Conservation (phyloP, 2,797 vertebrate genomes). For the Coracias cyanogaster region DNA sequence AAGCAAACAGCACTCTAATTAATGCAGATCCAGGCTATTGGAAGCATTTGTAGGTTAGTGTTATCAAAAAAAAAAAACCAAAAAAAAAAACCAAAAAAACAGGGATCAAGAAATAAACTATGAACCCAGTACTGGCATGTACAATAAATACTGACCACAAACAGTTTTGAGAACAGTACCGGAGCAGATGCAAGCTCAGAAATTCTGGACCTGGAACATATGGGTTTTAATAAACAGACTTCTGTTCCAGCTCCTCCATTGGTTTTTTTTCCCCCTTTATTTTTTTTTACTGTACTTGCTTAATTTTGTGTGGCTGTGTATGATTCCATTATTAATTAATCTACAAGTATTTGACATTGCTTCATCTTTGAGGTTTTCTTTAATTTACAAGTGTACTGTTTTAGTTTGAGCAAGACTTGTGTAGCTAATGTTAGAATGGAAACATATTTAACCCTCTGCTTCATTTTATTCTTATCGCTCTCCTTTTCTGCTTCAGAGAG, state of each 20-base stretch:
- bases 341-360: constrained; percentile 64
- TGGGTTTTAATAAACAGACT: constrained; percentile 68
- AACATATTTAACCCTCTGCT: constrained; percentile 65
- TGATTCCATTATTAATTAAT: constrained; percentile 76
- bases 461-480: constrained; percentile 28
- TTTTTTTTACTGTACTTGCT: constrained; percentile 44
- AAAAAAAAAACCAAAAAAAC: neutral
- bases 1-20: constrained; percentile 60
- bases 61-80: neutral
- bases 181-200: constrained; percentile 15
- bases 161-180: constrained; percentile 22
- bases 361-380: constrained; percentile 57
- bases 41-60: constrained; percentile 19
- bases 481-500: constrained; percentile 37
- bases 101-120: constrained; percentile 5
- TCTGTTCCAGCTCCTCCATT: constrained; percentile 46
- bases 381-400: constrained; percentile 73
- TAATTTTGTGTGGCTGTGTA: constrained; percentile 60
- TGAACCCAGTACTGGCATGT: neutral
- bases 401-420: constrained; percentile 43
- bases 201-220: constrained; percentile 51
- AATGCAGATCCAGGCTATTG: constrained; percentile 23
- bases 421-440: constrained; percentile 61
- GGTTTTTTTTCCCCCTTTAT: neutral
- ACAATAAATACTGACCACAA: constrained; percentile 33